phyloP scores from a whole-genome alignment of 1,140 invertebrate genomes.

The Drosophila navojoa region DNA sequence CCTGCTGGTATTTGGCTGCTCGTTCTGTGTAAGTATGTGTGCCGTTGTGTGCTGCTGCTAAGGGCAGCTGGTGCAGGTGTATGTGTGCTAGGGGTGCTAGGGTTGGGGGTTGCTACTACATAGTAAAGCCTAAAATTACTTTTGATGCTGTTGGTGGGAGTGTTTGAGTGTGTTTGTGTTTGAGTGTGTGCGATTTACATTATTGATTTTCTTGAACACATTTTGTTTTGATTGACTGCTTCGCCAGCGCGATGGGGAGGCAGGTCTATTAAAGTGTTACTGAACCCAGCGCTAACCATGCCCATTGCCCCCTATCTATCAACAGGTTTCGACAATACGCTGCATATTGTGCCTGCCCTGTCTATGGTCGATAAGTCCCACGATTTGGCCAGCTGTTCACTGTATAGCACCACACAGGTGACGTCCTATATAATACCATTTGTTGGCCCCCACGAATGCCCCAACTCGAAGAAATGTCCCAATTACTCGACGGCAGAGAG shows the following conservation, averaged over 20 bases:
- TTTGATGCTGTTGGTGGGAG: conserved; percentile 22
- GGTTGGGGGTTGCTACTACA: conserved; percentile 7
- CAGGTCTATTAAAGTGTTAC: conserved; percentile 30
- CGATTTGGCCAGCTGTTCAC: conserved; percentile 49
- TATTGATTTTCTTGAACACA: conserved; percentile 75
- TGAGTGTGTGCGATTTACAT: conserved; percentile 33
- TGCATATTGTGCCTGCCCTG: conserved; percentile 82
- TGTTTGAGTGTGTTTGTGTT: conserved; percentile 15
- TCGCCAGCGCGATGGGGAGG: conserved; percentile 5
- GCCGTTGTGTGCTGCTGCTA: background rate
- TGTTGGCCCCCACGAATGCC: conserved; percentile 81
- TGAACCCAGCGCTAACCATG: conserved; percentile 17
- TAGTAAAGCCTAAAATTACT: conserved; percentile 65
- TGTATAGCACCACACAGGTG: conserved; percentile 75
- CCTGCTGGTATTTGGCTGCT: conserved; percentile 89
- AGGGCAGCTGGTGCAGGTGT: background rate
- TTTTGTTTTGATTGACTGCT: conserved; percentile 64
- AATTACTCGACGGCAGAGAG: conserved; percentile 55
- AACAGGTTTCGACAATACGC: conserved; percentile 83
- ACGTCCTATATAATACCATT: conserved; percentile 83
- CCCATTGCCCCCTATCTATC: conserved; percentile 28
- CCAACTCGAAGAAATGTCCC: conserved; percentile 82
- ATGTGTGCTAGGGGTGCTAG: background rate
- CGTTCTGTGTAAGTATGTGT: conserved; percentile 85
- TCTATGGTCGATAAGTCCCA: conserved; percentile 67